These are phyloP conservation scores for Xestia sexstrigata DNA, from an alignment of 2,888 invertebrate species.

Conservation along the genomic window DNA sequence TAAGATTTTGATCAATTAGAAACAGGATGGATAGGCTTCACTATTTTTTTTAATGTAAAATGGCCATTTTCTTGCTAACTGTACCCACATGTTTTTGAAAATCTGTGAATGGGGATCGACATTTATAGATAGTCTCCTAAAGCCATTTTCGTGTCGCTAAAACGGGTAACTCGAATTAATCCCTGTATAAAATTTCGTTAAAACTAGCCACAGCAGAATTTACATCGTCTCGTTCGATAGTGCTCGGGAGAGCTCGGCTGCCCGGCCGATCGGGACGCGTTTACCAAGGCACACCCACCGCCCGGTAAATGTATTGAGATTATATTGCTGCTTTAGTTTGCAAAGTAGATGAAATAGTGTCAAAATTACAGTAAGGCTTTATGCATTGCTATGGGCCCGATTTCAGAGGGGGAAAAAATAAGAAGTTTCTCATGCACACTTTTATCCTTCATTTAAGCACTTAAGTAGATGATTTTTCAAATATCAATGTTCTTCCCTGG, in stretches of 20 bases:
- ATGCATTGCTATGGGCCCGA: background rate
- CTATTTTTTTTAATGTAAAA: too few relatives aligned
- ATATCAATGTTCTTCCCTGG: too few relatives aligned
- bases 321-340: constrained; percentile 6
- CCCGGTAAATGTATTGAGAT: constrained; percentile 36
- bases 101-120: too few relatives aligned
- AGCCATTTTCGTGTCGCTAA: too few relatives aligned
- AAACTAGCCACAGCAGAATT: constrained; percentile 27
- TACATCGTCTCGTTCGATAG: constrained; percentile 64
- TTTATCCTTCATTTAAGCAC: too few relatives aligned
- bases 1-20: too few relatives aligned
- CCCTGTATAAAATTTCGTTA: constrained; percentile 12
- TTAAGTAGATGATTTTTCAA: too few relatives aligned
- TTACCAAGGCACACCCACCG: constrained; percentile 35
- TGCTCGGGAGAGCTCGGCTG: constrained; percentile 63
- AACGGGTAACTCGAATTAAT: too few relatives aligned
- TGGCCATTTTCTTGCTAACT: too few relatives aligned
- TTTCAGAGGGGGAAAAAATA: background rate
- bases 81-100: too few relatives aligned
- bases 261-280: constrained; percentile 20
- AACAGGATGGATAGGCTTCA: too few relatives aligned
- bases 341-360: background rate
- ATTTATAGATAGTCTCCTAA: too few relatives aligned
- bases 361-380: background rate
- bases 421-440: background rate